These are phyloP conservation scores for rabbit (Oryctolagus cuniculus) DNA, from an alignment of 2,113 vertebrate species.

Conservation along the genomic window DNA sequence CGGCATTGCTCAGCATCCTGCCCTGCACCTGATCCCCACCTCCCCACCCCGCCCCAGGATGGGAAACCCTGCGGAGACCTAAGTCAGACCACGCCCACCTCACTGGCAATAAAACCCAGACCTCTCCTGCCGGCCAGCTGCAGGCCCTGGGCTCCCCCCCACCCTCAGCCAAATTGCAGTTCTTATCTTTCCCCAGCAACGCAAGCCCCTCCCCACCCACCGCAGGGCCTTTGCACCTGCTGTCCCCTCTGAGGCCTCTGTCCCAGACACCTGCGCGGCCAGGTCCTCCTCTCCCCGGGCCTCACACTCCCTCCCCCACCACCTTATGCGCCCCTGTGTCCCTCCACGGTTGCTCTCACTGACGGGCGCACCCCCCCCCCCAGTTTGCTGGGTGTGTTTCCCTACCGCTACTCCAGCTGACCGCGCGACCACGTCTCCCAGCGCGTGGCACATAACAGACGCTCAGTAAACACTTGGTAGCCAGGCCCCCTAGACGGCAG, in stretches of 20 bases:
- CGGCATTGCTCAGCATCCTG: rapidly evolving
- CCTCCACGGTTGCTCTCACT: too few relatives aligned
- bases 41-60: too few relatives aligned
- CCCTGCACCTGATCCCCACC: too few relatives aligned
- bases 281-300: background rate
- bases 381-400: too few relatives aligned
- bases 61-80: background rate
- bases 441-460: background rate
- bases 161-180: background rate
- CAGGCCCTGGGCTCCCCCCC: background rate
- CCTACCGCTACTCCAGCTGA: too few relatives aligned
- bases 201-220: background rate
- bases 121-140: background rate
- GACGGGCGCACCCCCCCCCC: too few relatives aligned
- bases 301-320: background rate
- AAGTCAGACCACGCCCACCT: background rate
- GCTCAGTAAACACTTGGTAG: background rate
- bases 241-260: background rate
- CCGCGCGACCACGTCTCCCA: too few relatives aligned
- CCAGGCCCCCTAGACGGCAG: background rate
- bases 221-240: slow-evolving; percentile 22
- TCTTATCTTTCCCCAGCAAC: background rate
- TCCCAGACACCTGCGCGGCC: background rate
- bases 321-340: background rate
- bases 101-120: background rate